phyloP scores from a whole-genome alignment of 2,888 invertebrate species.

The Actias luna region DNA sequence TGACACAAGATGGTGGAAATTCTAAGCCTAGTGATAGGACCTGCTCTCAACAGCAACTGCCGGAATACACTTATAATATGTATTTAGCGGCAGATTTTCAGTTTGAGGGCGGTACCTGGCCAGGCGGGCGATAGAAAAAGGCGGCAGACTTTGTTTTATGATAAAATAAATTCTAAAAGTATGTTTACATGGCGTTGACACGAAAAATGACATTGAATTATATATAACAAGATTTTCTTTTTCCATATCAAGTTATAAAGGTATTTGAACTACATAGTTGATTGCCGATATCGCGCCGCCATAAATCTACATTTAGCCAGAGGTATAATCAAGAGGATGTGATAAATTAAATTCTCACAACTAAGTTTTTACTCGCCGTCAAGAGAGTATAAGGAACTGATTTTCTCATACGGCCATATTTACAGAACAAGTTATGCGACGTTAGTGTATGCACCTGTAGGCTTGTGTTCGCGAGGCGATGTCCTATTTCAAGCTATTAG shows the following conservation, averaged over 20 bases:
- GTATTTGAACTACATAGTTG: background rate
- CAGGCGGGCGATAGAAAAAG: too few species aligned
- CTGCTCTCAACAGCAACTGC: too few species aligned
- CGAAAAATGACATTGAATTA: too few species aligned
- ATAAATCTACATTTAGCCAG: background rate
- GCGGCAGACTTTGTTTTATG: too few species aligned
- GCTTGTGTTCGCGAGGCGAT: background rate
- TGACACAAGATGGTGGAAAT: too few species aligned
- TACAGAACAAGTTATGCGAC: constrained; percentile 10
- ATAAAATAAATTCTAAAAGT: too few species aligned
- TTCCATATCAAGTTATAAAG: background rate
- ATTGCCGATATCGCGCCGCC: background rate
- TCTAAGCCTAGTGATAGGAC: too few species aligned
- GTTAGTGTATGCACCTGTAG: constrained; percentile 4
- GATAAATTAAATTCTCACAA: constrained; percentile 12
- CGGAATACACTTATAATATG: too few species aligned
- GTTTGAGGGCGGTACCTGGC: too few species aligned
- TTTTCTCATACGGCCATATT: constrained; percentile 17
- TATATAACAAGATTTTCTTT: constrained; percentile 6
- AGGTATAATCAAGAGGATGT: constrained; percentile 13
- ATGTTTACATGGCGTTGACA: too few species aligned
- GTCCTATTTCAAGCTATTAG: background rate
- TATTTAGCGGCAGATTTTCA: too few species aligned
- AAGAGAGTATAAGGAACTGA: constrained; percentile 13
- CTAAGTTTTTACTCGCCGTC: constrained; percentile 1